Evolutionary conservation across 2,888 invertebrate species (phyloP).

Genomic region (Sceliomorpha sp.): DNA sequence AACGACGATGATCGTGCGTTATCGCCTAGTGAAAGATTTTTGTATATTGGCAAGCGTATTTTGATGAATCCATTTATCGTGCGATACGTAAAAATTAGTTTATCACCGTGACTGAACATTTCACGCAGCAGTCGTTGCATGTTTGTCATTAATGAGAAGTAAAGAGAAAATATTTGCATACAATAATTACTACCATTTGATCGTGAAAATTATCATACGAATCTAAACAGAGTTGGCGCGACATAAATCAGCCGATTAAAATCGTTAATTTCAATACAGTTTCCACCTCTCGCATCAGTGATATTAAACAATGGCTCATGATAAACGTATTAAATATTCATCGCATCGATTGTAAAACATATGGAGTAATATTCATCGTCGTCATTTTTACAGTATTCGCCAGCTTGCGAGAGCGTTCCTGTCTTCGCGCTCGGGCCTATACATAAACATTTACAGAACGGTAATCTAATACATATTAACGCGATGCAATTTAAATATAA

Average conservation of each 20-base stretch:
- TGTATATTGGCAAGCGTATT: conserved; percentile 42
- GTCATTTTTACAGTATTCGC: conserved; percentile 15
- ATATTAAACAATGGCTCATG: conserved; percentile 53
- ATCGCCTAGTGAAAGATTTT: conserved; percentile 45
- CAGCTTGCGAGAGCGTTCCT: no score
- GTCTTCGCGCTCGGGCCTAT: no score
- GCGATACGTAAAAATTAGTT: conserved; percentile 51
- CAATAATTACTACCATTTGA: conserved; percentile 56
- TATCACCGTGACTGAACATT: conserved; percentile 47
- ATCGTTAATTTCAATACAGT: conserved; percentile 57
- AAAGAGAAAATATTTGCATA: conserved; percentile 58
- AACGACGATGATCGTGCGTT: conserved; percentile 35
- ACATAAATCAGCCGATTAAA: conserved; percentile 56
- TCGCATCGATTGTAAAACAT: conserved; percentile 30
- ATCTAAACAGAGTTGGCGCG: conserved; percentile 55
- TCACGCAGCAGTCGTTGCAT: conserved; percentile 44
- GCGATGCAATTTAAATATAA: background rate
- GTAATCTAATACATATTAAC: conserved; percentile 18
- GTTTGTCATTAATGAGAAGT: conserved; percentile 56
- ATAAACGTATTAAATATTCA: conserved; percentile 55
- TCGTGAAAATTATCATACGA: conserved; percentile 57
- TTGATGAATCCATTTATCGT: conserved; percentile 32
- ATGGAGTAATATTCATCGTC: conserved; percentile 26
- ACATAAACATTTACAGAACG: conserved; percentile 10
- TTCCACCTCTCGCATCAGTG: conserved; percentile 47